Conservation (phyloP, 2,113 vertebrate genomes). For the Mus spicilegus region DNA sequence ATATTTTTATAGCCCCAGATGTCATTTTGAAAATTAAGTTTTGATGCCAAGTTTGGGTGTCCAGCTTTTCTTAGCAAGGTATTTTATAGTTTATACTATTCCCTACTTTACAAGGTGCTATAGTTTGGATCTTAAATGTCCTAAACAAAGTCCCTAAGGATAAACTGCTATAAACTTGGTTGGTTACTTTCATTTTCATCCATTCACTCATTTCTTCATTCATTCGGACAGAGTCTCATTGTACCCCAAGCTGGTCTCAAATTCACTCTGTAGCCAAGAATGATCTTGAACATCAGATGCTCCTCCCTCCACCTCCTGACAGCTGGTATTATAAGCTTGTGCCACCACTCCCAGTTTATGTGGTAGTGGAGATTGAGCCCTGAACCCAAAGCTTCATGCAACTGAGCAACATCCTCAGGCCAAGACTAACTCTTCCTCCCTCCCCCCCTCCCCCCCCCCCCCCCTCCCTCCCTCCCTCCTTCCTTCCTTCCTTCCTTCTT, state of each 20-base stretch:
- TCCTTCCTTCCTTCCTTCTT: not conserved
- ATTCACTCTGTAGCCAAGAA: not conserved
- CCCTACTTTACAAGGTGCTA: not conserved
- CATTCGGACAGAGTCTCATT: not conserved
- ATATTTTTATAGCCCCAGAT: constrained; percentile 10
- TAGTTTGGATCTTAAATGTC: not conserved
- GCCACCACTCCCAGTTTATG: not conserved
- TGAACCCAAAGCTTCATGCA: not conserved
- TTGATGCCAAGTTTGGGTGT: not conserved
- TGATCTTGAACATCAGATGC: not conserved
- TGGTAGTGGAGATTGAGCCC: not conserved
- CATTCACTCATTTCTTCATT: not conserved
- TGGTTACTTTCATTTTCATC: not conserved
- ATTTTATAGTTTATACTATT: not conserved
- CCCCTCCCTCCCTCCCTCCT: not conserved
- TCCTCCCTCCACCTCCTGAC: not conserved
- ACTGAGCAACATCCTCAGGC: not conserved
- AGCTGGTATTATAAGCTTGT: not conserved
- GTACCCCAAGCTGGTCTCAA: not conserved
- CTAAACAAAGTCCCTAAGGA: not conserved
- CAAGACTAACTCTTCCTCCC: not conserved
- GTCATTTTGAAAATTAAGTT: constrained; percentile 43
- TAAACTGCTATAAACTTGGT: not conserved
- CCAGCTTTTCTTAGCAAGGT: constrained; percentile 15
- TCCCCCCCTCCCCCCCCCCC: too few relatives aligned